Conservation (phyloP, 2,888 invertebrate genomes). For the Lacanobia oleracea region DNA sequence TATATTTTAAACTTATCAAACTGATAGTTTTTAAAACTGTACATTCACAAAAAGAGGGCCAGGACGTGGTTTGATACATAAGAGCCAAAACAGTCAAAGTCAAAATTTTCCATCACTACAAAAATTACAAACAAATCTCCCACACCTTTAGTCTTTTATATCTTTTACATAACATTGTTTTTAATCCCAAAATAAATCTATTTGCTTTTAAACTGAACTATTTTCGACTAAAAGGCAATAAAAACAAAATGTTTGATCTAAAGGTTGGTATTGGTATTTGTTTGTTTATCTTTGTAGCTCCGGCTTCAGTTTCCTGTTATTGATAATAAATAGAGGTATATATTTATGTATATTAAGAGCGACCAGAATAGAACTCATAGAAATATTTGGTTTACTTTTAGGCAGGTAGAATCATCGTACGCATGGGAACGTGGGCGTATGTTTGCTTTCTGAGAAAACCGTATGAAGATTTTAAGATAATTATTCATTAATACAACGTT, state of each 20-base stretch:
- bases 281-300: constrained; percentile 37
- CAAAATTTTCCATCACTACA: neutral
- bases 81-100: neutral
- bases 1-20: neutral
- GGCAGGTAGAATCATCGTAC: constrained; percentile 24
- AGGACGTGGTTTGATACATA: neutral
- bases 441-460: constrained; percentile 18
- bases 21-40: neutral
- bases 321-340: constrained; percentile 11
- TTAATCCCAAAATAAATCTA: constrained; percentile 15
- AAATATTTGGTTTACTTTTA: constrained; percentile 47
- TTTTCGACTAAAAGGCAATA: constrained; percentile 30
- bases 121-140: constrained; percentile 8
- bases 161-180: constrained; percentile 7
- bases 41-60: neutral
- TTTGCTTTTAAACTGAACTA: constrained; percentile 22
- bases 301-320: constrained; percentile 42
- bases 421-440: constrained; percentile 36
- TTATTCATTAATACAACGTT: too few species aligned
- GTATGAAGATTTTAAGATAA: too few species aligned
- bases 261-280: constrained; percentile 25
- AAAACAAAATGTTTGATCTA: constrained; percentile 28
- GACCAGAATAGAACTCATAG: constrained; percentile 36
- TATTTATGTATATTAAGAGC: neutral
- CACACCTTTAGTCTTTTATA: neutral